Conservation (phyloP, 2,888 invertebrate species). For the Drosophila longiperda region DNA sequence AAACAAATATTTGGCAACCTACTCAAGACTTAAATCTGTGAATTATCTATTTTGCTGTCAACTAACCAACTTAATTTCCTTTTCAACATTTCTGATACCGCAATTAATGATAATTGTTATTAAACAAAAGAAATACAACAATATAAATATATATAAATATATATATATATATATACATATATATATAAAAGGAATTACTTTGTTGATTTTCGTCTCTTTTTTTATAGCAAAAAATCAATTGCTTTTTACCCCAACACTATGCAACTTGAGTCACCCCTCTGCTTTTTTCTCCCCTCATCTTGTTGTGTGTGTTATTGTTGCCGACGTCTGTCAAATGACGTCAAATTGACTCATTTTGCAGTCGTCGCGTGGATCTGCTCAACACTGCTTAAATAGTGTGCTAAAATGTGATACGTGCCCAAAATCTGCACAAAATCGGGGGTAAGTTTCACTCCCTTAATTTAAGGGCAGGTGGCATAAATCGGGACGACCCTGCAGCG, state of each 20-base stretch:
- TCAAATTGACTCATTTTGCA: constrained; percentile 73
- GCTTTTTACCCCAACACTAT: neutral
- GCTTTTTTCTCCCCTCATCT: neutral
- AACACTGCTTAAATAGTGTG: constrained; percentile 67
- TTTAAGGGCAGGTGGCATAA: constrained; percentile 54
- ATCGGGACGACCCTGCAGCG: constrained; percentile 16
- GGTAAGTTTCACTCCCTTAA: constrained; percentile 46
- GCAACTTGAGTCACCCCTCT: neutral
- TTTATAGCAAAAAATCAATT: neutral
- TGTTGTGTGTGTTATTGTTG: constrained; percentile 27
- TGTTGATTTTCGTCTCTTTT: neutral
- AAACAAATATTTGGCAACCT: neutral
- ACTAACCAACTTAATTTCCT: neutral
- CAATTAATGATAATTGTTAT: neutral
- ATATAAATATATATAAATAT: too few species aligned
- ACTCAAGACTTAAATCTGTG: neutral
- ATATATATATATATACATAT: too few species aligned
- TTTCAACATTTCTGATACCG: neutral
- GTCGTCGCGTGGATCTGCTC: constrained; percentile 31
- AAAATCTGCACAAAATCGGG: neutral
- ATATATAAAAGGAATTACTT: too few species aligned
- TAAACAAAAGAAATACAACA: neutral
- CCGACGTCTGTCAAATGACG: constrained; percentile 55
- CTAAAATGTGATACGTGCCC: constrained; percentile 68
- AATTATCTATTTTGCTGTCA: neutral